Conservation (phyloP, 2,888 invertebrate species). For the Idaea aversata region DNA sequence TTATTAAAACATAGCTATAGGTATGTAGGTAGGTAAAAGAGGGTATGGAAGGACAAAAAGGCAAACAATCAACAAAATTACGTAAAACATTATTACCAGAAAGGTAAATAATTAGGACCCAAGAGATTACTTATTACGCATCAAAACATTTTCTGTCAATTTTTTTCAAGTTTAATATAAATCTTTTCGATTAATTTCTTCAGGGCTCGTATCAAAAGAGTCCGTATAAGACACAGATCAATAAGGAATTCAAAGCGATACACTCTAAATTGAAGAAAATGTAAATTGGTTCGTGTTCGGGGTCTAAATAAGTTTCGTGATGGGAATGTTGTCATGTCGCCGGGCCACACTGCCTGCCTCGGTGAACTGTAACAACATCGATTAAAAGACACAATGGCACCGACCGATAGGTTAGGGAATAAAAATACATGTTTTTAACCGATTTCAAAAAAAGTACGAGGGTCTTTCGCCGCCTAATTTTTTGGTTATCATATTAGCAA, state of each 20-base stretch:
- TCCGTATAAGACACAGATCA: slow-evolving; percentile 46
- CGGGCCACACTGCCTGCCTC: neutral
- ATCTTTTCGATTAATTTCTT: neutral
- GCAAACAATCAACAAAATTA: neutral
- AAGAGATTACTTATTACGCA: neutral
- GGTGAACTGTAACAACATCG: neutral
- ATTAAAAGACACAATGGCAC: neutral
- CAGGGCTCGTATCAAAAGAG: neutral
- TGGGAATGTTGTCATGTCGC: slow-evolving; percentile 46
- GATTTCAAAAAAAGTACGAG: too few species aligned
- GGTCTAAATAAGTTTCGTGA: slow-evolving; percentile 53
- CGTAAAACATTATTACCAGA: neutral
- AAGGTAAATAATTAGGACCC: neutral
- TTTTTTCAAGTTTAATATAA: neutral
- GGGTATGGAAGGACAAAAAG: neutral
- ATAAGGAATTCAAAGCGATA: slow-evolving; percentile 62
- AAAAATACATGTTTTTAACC: too few species aligned
- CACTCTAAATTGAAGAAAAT: slow-evolving; percentile 74
- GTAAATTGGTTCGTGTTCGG: slow-evolving; percentile 66
- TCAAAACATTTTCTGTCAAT: neutral
- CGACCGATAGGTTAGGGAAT: too few species aligned
- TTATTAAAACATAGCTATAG: too few species aligned
- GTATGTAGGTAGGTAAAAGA: too few species aligned
- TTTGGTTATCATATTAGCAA: too few species aligned
- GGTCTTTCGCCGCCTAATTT: too few species aligned